These are phyloP conservation scores for Palythoa grandiflora DNA, from an alignment of 92 coral and sea anemone species.

Conservation along the genomic window DNA sequence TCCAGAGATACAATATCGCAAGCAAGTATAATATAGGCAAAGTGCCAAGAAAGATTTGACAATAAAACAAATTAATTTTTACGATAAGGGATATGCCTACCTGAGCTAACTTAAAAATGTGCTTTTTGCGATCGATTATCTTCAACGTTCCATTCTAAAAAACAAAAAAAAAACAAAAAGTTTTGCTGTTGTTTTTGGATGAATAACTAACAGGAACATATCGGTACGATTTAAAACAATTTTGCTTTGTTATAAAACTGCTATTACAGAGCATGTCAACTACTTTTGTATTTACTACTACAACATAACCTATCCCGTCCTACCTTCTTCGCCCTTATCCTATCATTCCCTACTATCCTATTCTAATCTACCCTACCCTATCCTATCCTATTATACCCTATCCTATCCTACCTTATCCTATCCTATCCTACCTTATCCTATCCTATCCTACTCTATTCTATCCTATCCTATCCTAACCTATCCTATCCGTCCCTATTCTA, in stretches of 20 bases:
- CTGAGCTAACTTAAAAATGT: constrained; percentile 42
- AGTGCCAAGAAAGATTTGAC: neutral
- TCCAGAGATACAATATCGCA: neutral
- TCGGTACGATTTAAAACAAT: no score
- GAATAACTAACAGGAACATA: neutral
- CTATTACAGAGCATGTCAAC: neutral
- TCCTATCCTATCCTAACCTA: no score
- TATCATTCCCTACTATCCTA: no score
- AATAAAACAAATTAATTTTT: neutral
- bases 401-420: no score
- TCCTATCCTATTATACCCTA: no score
- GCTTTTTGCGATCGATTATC: constrained; percentile 40
- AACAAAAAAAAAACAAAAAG: neutral
- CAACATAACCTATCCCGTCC: no score
- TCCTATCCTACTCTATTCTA: no score
- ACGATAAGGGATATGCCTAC: neutral
- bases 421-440: no score
- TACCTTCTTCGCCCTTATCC: no score
- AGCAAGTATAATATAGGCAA: neutral
- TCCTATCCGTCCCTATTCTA: no score
- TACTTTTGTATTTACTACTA: neutral
- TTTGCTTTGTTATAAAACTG: neutral
- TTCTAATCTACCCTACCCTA: no score
- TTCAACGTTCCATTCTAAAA: constrained; percentile 20
- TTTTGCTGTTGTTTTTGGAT: neutral